Percentiles rank a stretch among this genome's conserved stretches.
Evolutionary conservation across 2,113 vertebrate species (phyloP).

Genomic region (Hyla sarda): DNA sequence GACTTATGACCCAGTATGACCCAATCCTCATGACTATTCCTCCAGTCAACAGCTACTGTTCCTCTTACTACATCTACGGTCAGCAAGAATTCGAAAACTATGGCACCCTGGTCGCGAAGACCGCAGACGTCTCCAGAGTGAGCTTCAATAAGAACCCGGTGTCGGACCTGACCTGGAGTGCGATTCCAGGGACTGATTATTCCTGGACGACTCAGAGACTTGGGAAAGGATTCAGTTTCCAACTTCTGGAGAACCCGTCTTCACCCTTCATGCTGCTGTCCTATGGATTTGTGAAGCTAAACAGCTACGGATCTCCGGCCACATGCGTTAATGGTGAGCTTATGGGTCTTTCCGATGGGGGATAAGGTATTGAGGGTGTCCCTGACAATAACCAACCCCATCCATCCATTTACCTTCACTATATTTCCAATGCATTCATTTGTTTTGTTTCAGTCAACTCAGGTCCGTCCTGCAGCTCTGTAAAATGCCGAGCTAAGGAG

Average conservation of each 20-base stretch:
- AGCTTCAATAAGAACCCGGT: conserved; percentile 57
- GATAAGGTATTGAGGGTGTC: neutral
- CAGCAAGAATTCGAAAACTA: conserved; percentile 66
- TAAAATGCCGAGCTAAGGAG: conserved; percentile 47
- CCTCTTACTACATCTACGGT: conserved; percentile 64
- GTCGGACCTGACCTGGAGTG: conserved; percentile 61
- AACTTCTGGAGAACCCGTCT: conserved; percentile 58
- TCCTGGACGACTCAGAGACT: conserved; percentile 66
- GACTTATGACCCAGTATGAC: conserved; percentile 36
- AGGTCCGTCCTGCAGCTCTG: conserved; percentile 8
- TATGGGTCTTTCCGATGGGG: neutral
- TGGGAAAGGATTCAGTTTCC: rapidly evolving
- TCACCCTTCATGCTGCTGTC: conserved; percentile 66
- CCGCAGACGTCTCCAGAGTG: neutral
- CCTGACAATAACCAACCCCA: neutral
- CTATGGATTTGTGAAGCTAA: conserved; percentile 61
- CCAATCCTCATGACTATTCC: conserved; percentile 68
- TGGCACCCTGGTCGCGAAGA: conserved; percentile 66
- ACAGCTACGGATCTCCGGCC: conserved; percentile 68
- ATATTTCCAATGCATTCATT: too few species aligned
- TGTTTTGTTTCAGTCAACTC: neutral
- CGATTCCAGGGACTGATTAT: conserved; percentile 65
- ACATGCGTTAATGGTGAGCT: conserved; percentile 49
- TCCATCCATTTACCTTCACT: neutral
- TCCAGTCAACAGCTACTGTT: conserved; percentile 63